Percentiles rank a stretch among this genome's conserved stretches.
phyloP scores from a whole-genome alignment of 2,888 invertebrate genomes.

The Mesodorylaimus sp. region DNA sequence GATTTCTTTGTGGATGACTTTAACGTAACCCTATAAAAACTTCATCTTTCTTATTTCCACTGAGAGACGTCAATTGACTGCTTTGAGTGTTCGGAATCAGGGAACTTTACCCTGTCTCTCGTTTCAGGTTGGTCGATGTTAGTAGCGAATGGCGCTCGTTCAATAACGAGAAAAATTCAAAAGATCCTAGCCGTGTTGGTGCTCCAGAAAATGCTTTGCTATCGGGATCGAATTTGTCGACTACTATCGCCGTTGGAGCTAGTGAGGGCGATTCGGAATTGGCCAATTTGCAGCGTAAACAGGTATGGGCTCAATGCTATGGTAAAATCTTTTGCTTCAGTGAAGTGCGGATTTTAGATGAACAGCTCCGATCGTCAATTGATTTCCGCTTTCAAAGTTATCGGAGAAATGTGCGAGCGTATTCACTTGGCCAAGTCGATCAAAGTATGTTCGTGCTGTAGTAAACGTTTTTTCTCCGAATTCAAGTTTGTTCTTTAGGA shows the following conservation, averaged over 20 bases:
- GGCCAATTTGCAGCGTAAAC: not conserved
- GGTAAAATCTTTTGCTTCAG: not conserved
- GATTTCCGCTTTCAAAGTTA: constrained; percentile 87
- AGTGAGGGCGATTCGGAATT: constrained; percentile 13
- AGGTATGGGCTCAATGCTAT: constrained; percentile 4
- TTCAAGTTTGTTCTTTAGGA: too few species aligned
- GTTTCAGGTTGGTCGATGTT: constrained; percentile 90
- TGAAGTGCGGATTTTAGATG: constrained; percentile 40
- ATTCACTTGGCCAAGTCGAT: constrained; percentile 92
- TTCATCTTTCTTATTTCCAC: too few species aligned
- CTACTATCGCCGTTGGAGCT: constrained; percentile 56
- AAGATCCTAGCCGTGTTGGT: constrained; percentile 97
- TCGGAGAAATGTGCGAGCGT: constrained; percentile 90
- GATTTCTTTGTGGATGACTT: too few species aligned
- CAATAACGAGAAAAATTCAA: constrained; percentile 87
- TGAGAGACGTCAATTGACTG: too few species aligned
- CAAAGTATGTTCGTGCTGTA: constrained; percentile 39
- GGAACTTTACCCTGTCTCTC: too few species aligned
- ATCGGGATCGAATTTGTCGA: constrained; percentile 84
- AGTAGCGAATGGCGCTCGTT: constrained; percentile 99
- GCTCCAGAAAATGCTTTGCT: constrained; percentile 92
- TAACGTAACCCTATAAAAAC: too few species aligned
- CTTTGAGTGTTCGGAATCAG: too few species aligned
- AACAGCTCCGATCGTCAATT: constrained; percentile 86
- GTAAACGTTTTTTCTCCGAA: constrained; percentile 9